Base-by-base conservation (phyloP, 2,888 invertebrate species). In the Leptinotarsa tumamoca region DNA sequence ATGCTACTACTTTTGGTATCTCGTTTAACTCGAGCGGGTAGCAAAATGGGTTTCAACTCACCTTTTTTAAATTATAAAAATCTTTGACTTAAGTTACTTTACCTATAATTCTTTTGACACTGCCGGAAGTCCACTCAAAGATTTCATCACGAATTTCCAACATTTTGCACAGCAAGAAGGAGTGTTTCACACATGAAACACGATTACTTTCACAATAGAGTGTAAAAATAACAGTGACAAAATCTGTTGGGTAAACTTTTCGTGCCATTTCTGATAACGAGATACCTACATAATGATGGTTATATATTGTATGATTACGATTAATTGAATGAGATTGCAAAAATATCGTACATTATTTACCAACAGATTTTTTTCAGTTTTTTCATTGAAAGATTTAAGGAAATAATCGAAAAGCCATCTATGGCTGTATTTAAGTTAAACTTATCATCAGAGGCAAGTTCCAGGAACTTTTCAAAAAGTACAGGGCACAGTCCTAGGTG, bases 211-310 rank as follows among this genome's bases (percentile, higher is more conserved):
- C 61, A 72, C 54, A 74, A 61, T 68, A 67, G 50, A n/a, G 71
- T 68, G 58, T 77, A 72, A 77, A 77, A 77, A 77, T 77, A 74
- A 72, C 50, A 72, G 67, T 74, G 77, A 77, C 72, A 74, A 72
- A 77, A 72, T 33, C 17, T 17, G 63, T 33, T 63, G 43, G 72
- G 72, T 77, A 77, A 72, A 77, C 69, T 66, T 72, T 68, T 74
- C 74, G 56, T 71, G 74, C 58, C 74, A 70, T 67, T 58, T 71
- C 58, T 74, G 77, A 74, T 77, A 77, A 77, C 43, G 66, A 71
- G 63, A 17, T 63, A 13, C 63, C 14, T 63, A 63, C 33, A 68
- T 43, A 67, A 66, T 68, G 77, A 77, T 77, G 72, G 74, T 74
- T 61, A 77, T 72, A 72, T 77, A 70, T 70, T 71, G 51, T 71